Evolutionary conservation across 1,140 invertebrate genomes (phyloP).

Genomic region (Odontomachus brunneus): DNA sequence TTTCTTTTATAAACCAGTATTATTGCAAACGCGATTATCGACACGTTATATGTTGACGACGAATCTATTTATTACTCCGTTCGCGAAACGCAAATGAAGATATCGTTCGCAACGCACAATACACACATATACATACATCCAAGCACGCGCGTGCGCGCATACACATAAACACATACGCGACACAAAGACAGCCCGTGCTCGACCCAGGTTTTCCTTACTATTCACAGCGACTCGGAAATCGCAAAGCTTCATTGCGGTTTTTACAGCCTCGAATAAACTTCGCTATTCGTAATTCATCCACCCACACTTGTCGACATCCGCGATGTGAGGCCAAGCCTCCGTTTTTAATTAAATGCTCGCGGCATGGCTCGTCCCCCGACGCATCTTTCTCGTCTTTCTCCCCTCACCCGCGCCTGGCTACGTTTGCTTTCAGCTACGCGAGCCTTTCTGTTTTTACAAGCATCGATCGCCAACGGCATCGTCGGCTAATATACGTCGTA

Average conservation of each 20-base stretch:
- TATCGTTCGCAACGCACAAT: no score
- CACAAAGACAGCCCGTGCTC: neutral
- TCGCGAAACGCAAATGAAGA: no score
- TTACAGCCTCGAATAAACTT: slow-evolving; percentile 66
- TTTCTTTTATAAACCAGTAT: no score
- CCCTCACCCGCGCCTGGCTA: slow-evolving; percentile 12
- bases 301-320: slow-evolving; percentile 29
- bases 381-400: slow-evolving; percentile 11
- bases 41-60: no score
- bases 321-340: slow-evolving; percentile 59
- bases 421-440: slow-evolving; percentile 20
- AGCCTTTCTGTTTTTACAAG: slow-evolving; percentile 44
- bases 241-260: slow-evolving; percentile 41
- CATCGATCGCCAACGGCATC: slow-evolving; percentile 39
- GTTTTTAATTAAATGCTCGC: slow-evolving; percentile 75
- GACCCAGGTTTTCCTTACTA: slow-evolving; percentile 4
- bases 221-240: slow-evolving; percentile 51
- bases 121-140: no score
- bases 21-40: no score
- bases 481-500: slow-evolving; percentile 2
- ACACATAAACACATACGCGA: no score
- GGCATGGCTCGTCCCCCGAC: neutral
- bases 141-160: no score
- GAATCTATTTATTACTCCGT: no score
- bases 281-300: slow-evolving; percentile 49